Evolutionary conservation across 1,140 invertebrate genomes (phyloP), one percentile per base, ranked within the genome.

Genomic region (Plodia interpunctella): DNA sequence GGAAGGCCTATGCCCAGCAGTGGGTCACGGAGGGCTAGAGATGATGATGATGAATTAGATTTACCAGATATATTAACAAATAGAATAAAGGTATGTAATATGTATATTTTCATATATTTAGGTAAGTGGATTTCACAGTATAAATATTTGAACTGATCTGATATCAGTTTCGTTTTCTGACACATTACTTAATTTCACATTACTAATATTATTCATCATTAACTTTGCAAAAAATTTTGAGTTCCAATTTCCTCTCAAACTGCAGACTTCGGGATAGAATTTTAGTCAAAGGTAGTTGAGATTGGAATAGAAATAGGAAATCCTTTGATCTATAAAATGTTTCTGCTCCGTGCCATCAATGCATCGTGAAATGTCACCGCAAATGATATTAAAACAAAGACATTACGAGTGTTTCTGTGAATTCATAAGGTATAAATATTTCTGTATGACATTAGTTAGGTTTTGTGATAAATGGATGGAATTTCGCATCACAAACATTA

Each of bases 251-350:
- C 28, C 4, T 28, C 3, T 28, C 70, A 77, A 78, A 80, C 75
- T 75, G 68, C 69, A 65, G 72, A 74, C 72, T 74, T 70, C 59
- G 76, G 70, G 70, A 60, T 57, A 53, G 13, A 17, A 25, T 63
- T 77, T 66, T 65, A 58, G 66, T 74, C 68, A 74, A 76, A 80
- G 77, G 60, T 62, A 74, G 61, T 53, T 68, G 63, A 59, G 59
- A 68, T 73, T 70, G 62, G 63, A 72, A 76, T 68, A 72, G 66
- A 78, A 78, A 78, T 80, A 78, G 74, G n/a, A 74, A 72, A 65
- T 66, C 59, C 74, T 80, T 80, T 80, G 78, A 80, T 80, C 68
- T 80, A 62, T 72, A 66, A 74, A 78, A 74, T 73, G 63, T 68
- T 51, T 59, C 6, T 13, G 13, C 51, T 44, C 38, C 13, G 13